Evolutionary conservation across 2,113 vertebrate species (phyloP), one percentile per base, ranked within the genome.

Genomic region (Rana temporaria): DNA sequence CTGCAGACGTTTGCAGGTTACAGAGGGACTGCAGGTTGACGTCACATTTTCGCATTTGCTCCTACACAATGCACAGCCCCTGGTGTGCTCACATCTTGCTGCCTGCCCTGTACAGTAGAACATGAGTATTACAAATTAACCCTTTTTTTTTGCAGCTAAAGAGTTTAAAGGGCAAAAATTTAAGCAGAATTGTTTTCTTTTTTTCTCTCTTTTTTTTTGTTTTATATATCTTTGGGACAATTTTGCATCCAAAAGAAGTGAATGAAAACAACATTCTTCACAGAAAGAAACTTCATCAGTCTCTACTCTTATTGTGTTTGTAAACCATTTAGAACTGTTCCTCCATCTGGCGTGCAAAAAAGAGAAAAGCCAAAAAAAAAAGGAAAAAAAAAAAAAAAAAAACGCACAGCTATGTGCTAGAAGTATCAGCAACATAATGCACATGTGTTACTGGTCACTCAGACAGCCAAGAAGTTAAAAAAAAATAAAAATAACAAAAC

Each of bases 161-260:
- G 56, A 72, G 16, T 52, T 52, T 70, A 32, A 83, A 76, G 55
- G 72, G 65, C 72, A 67, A 48, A 32, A 55, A n/a, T 30, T 19
- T 65, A 38, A 66, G 76, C 63, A 75, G 64, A 42, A 62, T 42
- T 26, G 2, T 12, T 26, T 24, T 48, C n/a, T n/a, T n/a, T n/a
- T n/a, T n/a, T n/a, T n/a, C n/a, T n/a, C n/a, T 60, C 60, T n/a
- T 60, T 8, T 67, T 67, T 34, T 66, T 59, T 48, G 55, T 64
- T 17, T n/a, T 59, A 24, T 42, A 26, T 55, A 75, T 83, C 81
- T 83, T 83, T 83, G 81, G 81, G 81, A 83, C 53, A 66, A 59
- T 76, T 59, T 83, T 83, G 81, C 72, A 83, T 83, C 71, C 63
- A 83, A 76, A 64, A 83, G 32, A 83, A 82, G 67, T 26, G 19